These are phyloP conservation scores for Athalia cordata DNA, from an alignment of 2,888 invertebrate species.

Conservation along the genomic window DNA sequence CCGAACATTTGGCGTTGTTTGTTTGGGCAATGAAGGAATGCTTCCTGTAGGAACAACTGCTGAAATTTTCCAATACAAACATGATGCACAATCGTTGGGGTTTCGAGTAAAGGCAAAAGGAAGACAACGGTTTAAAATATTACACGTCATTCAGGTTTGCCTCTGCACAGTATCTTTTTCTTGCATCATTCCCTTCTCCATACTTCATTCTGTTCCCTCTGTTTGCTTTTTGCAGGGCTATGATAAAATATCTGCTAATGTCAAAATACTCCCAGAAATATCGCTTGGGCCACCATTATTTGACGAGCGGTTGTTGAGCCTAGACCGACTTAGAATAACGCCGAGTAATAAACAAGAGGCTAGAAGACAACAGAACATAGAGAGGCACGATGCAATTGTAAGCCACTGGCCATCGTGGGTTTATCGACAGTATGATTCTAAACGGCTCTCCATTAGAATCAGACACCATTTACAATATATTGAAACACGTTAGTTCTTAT, in stretches of 20 bases:
- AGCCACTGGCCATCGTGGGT: constrained; percentile 82
- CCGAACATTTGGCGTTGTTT: constrained; percentile 81
- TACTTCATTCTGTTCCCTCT: constrained; percentile 28
- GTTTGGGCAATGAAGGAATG: constrained; percentile 71
- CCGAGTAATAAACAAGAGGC: constrained; percentile 56
- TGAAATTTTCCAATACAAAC: constrained; percentile 77
- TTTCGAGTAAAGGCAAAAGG: constrained; percentile 85
- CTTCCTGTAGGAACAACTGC: constrained; percentile 63
- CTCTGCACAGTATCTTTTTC: background rate
- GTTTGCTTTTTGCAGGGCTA: constrained; percentile 52
- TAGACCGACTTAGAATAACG: constrained; percentile 62
- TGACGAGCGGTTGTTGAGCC: constrained; percentile 67
- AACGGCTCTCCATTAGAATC: constrained; percentile 72
- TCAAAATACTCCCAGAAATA: constrained; percentile 82
- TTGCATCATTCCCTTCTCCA: background rate
- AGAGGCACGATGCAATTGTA: constrained; percentile 73
- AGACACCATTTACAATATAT: constrained; percentile 65
- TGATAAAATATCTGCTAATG: constrained; percentile 71
- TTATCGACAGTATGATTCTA: constrained; percentile 79
- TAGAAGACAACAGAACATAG: constrained; percentile 62
- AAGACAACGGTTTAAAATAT: constrained; percentile 83
- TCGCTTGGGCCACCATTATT: constrained; percentile 77
- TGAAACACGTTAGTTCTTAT: constrained; percentile 61
- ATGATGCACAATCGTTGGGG: constrained; percentile 73
- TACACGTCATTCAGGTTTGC: constrained; percentile 66